Conservation (phyloP, 2,113 vertebrate species). For the Epinephelus moara region DNA sequence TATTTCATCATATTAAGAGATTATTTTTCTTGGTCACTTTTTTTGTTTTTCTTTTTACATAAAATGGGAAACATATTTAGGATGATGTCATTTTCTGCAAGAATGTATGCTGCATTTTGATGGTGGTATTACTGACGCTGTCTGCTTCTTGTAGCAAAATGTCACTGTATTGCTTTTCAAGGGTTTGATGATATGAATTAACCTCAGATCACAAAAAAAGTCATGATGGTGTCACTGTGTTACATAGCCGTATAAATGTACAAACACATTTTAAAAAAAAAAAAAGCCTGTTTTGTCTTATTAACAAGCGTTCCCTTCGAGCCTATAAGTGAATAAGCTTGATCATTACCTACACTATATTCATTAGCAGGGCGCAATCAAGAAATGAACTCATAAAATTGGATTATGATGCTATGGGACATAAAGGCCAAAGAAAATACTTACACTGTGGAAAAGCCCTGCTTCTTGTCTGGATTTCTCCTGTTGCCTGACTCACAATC, state of each 20-base stretch:
- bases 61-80: conserved; percentile 8
- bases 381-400: conserved; percentile 41
- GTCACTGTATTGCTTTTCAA: conserved; percentile 63
- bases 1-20: conserved; percentile 12
- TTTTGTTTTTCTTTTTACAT: not conserved
- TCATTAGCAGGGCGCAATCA: conserved; percentile 47
- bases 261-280: conserved; percentile 64
- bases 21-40: conserved; percentile 9
- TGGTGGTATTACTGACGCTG: conserved; percentile 4
- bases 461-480: conserved; percentile 80
- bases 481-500: conserved; percentile 85
- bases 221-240: conserved; percentile 51
- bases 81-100: conserved; percentile 17
- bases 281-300: conserved; percentile 42
- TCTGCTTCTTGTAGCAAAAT: conserved; percentile 26
- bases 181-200: conserved; percentile 34
- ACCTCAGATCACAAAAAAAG: conserved; percentile 46
- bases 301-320: conserved; percentile 68
- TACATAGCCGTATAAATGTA: conserved; percentile 79
- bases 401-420: conserved; percentile 49
- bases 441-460: conserved; percentile 86
- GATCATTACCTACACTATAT: conserved; percentile 34
- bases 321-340: conserved; percentile 57
- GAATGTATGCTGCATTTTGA: conserved; percentile 6
- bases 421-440: conserved; percentile 68